These are phyloP conservation scores for Tinea semifulvella DNA, from an alignment of 2,888 invertebrate species.

Conservation along the genomic window DNA sequence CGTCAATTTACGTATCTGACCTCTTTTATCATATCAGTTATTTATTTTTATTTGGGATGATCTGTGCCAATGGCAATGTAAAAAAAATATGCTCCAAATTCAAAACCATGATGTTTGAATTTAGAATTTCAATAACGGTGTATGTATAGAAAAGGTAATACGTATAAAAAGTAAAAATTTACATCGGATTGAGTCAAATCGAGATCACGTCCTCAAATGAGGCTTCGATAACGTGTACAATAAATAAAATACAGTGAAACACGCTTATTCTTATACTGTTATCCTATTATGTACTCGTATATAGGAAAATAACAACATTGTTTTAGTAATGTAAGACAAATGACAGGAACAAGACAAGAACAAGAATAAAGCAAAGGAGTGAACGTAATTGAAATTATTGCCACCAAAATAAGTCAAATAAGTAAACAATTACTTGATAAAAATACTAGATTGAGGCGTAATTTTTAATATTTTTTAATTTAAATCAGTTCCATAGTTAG, in stretches of 20 bases:
- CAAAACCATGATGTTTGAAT: not conserved
- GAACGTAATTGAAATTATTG: too few relatives aligned
- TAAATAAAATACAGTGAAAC: constrained; percentile 1
- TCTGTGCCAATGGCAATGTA: not conserved
- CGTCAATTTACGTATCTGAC: constrained; percentile 10
- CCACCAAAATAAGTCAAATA: too few relatives aligned
- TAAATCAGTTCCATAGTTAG: not conserved
- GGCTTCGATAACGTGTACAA: constrained; percentile 3
- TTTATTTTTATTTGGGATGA: constrained; percentile 9
- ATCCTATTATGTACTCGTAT: too few relatives aligned
- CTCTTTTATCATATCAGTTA: constrained; percentile 9
- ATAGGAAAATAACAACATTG: too few relatives aligned
- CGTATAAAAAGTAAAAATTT: not conserved
- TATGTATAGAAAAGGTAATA: not conserved
- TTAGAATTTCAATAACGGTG: not conserved
- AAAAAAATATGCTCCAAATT: too few relatives aligned
- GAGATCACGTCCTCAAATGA: constrained; percentile 8
- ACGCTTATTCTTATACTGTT: not conserved
- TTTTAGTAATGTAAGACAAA: too few relatives aligned
- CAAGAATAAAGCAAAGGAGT: too few relatives aligned
- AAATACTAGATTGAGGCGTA: too few relatives aligned
- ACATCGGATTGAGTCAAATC: constrained; percentile 1
- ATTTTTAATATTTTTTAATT: not conserved
- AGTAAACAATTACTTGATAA: too few relatives aligned
- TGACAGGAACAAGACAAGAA: too few relatives aligned